Percentiles rank a stretch among this genome's conserved stretches.
These are phyloP conservation scores for Listrodromus nycthemerus DNA, from an alignment of 2,888 invertebrate species.

Conservation along the genomic window DNA sequence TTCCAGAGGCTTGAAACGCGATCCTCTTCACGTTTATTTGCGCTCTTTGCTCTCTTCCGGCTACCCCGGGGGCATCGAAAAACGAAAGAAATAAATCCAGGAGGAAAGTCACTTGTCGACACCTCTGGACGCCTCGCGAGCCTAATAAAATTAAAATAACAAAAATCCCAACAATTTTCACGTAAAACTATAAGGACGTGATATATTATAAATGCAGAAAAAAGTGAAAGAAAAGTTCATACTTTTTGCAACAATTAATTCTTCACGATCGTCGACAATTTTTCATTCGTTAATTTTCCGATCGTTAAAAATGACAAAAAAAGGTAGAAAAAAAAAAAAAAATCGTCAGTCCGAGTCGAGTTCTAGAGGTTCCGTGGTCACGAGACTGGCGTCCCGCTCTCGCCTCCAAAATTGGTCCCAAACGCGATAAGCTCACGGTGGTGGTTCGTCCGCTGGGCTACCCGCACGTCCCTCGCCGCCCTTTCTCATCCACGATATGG, in stretches of 20 bases:
- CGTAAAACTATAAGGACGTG: neutral
- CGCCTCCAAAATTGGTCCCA: slow-evolving; percentile 78
- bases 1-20: slow-evolving; percentile 73
- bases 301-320: neutral
- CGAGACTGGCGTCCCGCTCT: slow-evolving; percentile 45
- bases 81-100: slow-evolving; percentile 23
- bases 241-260: no score
- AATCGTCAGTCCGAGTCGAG: neutral
- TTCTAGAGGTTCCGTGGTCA: slow-evolving; percentile 11
- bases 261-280: no score
- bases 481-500: slow-evolving; percentile 71
- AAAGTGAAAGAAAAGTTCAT: no score
- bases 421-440: slow-evolving; percentile 77
- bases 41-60: slow-evolving; percentile 64
- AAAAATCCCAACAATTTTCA: neutral
- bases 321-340: neutral
- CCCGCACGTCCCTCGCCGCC: slow-evolving; percentile 50
- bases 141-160: slow-evolving; percentile 18
- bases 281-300: no score
- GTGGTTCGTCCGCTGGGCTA: neutral
- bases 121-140: slow-evolving; percentile 15
- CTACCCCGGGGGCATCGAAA: slow-evolving; percentile 47
- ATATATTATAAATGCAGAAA: no score
- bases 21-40: slow-evolving; percentile 70
- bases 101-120: slow-evolving; percentile 39